Conservation (phyloP, 53 echinoderm and acorn worm genomes). For the Stichopus horrens region DNA sequence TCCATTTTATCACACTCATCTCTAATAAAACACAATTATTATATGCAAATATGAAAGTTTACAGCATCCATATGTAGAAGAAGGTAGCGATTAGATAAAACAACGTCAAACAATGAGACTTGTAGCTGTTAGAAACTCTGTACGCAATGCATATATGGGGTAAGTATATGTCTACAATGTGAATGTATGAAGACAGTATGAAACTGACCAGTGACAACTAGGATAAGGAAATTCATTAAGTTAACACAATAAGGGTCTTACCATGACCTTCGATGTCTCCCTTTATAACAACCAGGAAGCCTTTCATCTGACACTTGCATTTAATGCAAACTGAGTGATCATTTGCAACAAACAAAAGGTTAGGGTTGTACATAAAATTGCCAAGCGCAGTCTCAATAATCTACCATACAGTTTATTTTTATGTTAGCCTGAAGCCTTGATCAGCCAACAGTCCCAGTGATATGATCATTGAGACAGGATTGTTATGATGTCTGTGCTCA, state of each 20-base stretch:
- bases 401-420: neutral
- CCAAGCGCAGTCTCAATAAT: neutral
- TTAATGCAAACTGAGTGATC: slow-evolving; percentile 15
- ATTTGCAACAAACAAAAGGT: neutral
- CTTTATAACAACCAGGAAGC: neutral
- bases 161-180: too few relatives aligned
- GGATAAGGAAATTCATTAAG: neutral
- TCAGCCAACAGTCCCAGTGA: too few relatives aligned
- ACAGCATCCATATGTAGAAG: slow-evolving; percentile 24
- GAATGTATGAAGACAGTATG: too few relatives aligned
- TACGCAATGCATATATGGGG: too few relatives aligned
- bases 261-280: neutral
- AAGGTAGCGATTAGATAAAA: slow-evolving; percentile 14
- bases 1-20: slow-evolving; percentile 25
- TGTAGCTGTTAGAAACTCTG: too few relatives aligned
- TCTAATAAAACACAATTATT: slow-evolving; percentile 35
- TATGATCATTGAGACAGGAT: too few relatives aligned
- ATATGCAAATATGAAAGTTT: slow-evolving; percentile 45
- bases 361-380: neutral
- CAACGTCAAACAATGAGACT: neutral
- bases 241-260: neutral
- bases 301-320: neutral
- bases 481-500: too few relatives aligned
- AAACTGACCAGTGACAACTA: too few relatives aligned
- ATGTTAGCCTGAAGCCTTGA: too few relatives aligned